phyloP scores from a whole-genome alignment of 92 coral and sea anemone genomes.

The Meandrina meandrites region DNA sequence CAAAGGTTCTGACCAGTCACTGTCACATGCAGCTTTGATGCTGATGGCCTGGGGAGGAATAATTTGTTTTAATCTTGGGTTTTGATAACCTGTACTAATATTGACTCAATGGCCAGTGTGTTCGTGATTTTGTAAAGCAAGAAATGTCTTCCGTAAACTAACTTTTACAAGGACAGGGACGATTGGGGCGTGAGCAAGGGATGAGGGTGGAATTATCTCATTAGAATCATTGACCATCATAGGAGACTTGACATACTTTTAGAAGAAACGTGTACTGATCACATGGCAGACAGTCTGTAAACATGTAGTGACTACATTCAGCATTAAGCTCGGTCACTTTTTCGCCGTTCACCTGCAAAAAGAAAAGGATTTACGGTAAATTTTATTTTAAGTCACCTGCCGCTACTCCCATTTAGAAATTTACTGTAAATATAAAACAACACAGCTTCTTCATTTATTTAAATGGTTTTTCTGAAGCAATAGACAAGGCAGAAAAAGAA shows the following conservation, averaged over 20 bases:
- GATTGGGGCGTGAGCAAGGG: background rate
- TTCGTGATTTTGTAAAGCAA: too few species aligned
- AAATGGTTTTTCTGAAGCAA: background rate
- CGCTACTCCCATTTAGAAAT: background rate
- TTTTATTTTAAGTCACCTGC: background rate
- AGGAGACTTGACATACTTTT: slow-evolving; percentile 48
- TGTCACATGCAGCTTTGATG: slow-evolving; percentile 75
- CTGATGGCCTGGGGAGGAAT: slow-evolving; percentile 68
- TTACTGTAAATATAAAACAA: too few species aligned
- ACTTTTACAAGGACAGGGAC: too few species aligned
- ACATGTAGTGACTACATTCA: slow-evolving; percentile 50
- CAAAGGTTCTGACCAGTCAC: slow-evolving; percentile 79
- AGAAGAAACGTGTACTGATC: slow-evolving; percentile 63
- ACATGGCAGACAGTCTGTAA: slow-evolving; percentile 67
- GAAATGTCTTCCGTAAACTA: too few species aligned
- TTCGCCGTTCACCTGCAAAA: slow-evolving; percentile 65
- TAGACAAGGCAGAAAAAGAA: background rate
- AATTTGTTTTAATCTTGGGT: background rate
- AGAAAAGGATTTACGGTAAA: background rate
- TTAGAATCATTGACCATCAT: background rate
- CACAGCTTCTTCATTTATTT: too few species aligned
- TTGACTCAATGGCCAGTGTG: background rate
- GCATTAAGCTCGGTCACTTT: slow-evolving; percentile 38
- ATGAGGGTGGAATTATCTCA: background rate
- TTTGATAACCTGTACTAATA: background rate